Evolutionary conservation across 2,797 vertebrate species (phyloP).

Genomic region (Thripadectes ignobilis): DNA sequence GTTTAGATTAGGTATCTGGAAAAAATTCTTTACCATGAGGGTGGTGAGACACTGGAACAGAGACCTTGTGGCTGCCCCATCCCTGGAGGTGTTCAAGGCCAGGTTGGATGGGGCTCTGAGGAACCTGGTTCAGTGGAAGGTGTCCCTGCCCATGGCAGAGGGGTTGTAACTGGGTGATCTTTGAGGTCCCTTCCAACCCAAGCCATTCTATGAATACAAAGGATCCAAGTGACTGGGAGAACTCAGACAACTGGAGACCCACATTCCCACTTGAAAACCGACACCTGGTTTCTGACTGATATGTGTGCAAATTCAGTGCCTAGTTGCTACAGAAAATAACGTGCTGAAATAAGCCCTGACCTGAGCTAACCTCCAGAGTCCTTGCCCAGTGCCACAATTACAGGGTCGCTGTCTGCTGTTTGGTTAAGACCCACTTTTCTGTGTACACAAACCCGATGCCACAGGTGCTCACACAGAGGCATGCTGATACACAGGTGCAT

Average conservation of each 20-base stretch:
- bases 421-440: background rate
- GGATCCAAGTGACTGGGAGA: background rate
- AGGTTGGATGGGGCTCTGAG: background rate
- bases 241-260: background rate
- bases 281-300: background rate
- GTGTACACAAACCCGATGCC: background rate
- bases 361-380: background rate
- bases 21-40: background rate
- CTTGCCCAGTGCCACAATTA: background rate
- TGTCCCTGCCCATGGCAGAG: background rate
- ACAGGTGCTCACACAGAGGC: background rate
- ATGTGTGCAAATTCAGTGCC: background rate
- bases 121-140: background rate
- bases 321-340: accelerated
- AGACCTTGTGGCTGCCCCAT: background rate
- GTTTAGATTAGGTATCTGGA: background rate
- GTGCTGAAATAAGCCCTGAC: background rate
- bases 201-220: background rate
- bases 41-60: background rate
- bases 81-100: background rate
- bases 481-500: accelerated
- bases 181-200: background rate
- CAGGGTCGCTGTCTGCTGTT: background rate
- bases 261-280: background rate
- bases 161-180: background rate